Evolutionary conservation across 64 coral and sea anemone genomes (phyloP), one percentile per base, ranked within the genome.

Genomic region (Porites lutea): DNA sequence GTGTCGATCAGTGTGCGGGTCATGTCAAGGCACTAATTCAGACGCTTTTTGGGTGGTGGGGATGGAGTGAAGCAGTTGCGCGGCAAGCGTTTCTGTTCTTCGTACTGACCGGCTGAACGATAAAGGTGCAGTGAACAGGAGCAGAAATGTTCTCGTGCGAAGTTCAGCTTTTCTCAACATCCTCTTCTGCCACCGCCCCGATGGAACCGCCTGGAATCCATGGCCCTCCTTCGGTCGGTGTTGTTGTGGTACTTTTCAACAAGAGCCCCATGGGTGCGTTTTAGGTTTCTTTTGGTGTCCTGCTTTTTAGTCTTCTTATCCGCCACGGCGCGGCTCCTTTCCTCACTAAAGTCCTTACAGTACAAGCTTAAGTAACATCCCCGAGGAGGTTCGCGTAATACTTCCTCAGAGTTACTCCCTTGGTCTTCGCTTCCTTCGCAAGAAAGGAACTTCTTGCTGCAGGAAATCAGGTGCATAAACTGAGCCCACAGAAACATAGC

Each of bases 401-500:
- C 16, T 46, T 48, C 62, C 8, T 2, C 12, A 2, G 4, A 15
- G 73, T 15, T 15, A 68, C 18, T 7, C 0, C 13, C 46, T 9
- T 52, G 15, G n/a, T 51, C 63, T 6, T 68, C 81, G 46, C 18
- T 8, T 49, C 6, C 5, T 67, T 84, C 47, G 12, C n/a, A 7
- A 20, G 61, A 68, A 5, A 84, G 62, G 12, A 52, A 50, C 63
- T 51, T 84, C 20, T 65, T 64, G 59, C 81, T 52, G 13, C 81
- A 69, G 62, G 63, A 84, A 44, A 84, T 18, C 0, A 84, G 62
- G 62, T 84, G 81, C 16, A 84, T 3, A 11, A 84, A 51, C 63
- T 84, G 81, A 48, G 64, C 62, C 81, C 81, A 84, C 6, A 84
- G 59, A 20, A 84, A 84, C 16, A 84, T 69, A 48, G 81, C 81